Evolutionary conservation across 2,797 vertebrate species (phyloP).

Genomic region (Dallia pectoralis): DNA sequence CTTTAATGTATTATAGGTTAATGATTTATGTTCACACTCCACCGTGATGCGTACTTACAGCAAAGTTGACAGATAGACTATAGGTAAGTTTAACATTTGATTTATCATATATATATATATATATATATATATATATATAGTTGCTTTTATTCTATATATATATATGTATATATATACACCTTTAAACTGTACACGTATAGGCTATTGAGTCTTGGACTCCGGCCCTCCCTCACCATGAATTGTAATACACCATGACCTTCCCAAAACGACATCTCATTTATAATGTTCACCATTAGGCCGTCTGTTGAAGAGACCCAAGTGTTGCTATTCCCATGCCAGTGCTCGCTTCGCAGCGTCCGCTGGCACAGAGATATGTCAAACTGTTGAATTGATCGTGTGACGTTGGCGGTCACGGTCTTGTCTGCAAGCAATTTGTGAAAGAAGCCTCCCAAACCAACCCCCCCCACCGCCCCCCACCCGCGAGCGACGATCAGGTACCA

Average conservation of each 20-base stretch:
- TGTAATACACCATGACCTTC: constrained; percentile 76
- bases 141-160: too few species aligned
- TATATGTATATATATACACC: not conserved
- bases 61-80: not conserved
- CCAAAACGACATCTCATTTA: constrained; percentile 89
- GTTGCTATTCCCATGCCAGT: constrained; percentile 91
- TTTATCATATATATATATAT: not conserved
- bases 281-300: constrained; percentile 83
- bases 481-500: constrained; percentile 43
- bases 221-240: constrained; percentile 18
- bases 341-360: constrained; percentile 62
- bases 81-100: not conserved
- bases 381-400: constrained; percentile 46
- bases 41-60: constrained; percentile 27
- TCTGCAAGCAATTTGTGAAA: constrained; percentile 38
- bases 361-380: constrained; percentile 44
- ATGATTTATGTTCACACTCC: constrained; percentile 58
- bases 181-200: not conserved
- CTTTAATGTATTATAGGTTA: not conserved
- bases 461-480: constrained; percentile 21
- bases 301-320: constrained; percentile 80
- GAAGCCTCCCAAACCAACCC: constrained; percentile 19
- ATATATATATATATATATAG: not conserved
- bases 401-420: constrained; percentile 58
- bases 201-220: constrained; percentile 9